A percentile compares a stretch with the other conserved stretches of the same genome.
Evolutionary conservation across 2,797 vertebrate genomes (phyloP).

Genomic region (Eospalax fontanierii): DNA sequence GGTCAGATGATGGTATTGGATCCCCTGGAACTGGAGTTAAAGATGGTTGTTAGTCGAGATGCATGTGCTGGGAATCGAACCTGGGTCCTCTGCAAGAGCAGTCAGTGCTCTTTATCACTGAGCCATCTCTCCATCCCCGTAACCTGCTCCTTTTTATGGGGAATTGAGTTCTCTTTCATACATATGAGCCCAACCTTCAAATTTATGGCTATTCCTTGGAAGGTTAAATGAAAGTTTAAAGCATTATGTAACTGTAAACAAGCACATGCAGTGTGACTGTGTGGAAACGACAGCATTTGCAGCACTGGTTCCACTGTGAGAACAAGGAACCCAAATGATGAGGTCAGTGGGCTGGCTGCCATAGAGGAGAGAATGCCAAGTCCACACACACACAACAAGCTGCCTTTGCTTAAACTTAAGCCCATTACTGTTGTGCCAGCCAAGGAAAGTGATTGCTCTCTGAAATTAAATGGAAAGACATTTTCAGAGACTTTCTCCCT

Average conservation of each 20-base stretch:
- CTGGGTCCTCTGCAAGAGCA: no score
- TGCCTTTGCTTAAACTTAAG: slow-evolving; percentile 50
- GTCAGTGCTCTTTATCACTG: no score
- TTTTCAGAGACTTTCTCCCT: slow-evolving; percentile 86
- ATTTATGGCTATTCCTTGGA: slow-evolving; percentile 48
- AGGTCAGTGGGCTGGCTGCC: slow-evolving; percentile 76
- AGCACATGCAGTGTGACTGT: slow-evolving; percentile 65
- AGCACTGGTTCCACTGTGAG: slow-evolving; percentile 55
- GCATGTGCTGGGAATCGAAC: no score
- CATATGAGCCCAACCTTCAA: slow-evolving; percentile 69
- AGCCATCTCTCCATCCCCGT: no score
- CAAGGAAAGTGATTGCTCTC: slow-evolving; percentile 71
- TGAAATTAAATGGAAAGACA: slow-evolving; percentile 79
- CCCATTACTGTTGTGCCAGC: slow-evolving; percentile 43
- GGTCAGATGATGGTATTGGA: no score
- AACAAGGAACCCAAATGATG: slow-evolving; percentile 64
- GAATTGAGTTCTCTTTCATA: slow-evolving; percentile 3
- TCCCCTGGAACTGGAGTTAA: no score
- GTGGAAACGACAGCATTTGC: slow-evolving; percentile 75
- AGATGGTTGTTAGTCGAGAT: no score
- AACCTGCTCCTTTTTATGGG: neutral
- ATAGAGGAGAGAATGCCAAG: slow-evolving; percentile 18
- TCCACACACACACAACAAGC: neutral
- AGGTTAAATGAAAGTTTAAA: slow-evolving; percentile 71
- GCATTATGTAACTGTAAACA: slow-evolving; percentile 75